These are phyloP conservation scores for Phorcus lineatus DNA, from an alignment of 2,888 invertebrate species.

Conservation along the genomic window DNA sequence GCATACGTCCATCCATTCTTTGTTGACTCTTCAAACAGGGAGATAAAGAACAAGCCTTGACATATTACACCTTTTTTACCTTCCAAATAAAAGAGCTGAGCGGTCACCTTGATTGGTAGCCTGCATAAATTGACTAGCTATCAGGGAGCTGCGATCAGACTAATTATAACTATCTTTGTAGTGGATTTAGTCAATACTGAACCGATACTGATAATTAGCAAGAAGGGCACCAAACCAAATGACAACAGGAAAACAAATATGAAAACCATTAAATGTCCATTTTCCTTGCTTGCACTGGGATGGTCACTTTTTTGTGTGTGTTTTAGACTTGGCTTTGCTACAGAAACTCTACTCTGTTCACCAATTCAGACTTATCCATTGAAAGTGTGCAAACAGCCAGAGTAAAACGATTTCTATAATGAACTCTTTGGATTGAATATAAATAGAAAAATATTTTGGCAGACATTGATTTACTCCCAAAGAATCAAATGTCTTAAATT, in stretches of 20 bases:
- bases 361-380: too few species aligned
- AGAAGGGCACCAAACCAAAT: not conserved
- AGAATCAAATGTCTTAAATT: too few species aligned
- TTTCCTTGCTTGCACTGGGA: slow-evolving; percentile 14
- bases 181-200: not conserved
- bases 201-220: slow-evolving; percentile 18
- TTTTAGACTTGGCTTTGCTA: not conserved
- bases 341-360: not conserved
- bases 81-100: not conserved
- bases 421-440: too few species aligned
- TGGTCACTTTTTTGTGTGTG: not conserved
- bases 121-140: not conserved
- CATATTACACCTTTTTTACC: slow-evolving; percentile 5
- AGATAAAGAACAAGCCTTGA: not conserved
- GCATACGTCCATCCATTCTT: not conserved
- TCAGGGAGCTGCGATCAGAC: slow-evolving; percentile 2
- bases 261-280: slow-evolving; percentile 27
- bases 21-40: slow-evolving; percentile 1
- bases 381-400: too few species aligned
- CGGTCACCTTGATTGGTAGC: slow-evolving; percentile 6
- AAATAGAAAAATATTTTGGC: too few species aligned
- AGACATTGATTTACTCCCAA: too few species aligned
- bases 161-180: slow-evolving; percentile 10
- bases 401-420: too few species aligned
- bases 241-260: slow-evolving; percentile 25